Evolutionary conservation across 2,113 vertebrate species (phyloP).

Genomic region (Oncorhynchus keta): DNA sequence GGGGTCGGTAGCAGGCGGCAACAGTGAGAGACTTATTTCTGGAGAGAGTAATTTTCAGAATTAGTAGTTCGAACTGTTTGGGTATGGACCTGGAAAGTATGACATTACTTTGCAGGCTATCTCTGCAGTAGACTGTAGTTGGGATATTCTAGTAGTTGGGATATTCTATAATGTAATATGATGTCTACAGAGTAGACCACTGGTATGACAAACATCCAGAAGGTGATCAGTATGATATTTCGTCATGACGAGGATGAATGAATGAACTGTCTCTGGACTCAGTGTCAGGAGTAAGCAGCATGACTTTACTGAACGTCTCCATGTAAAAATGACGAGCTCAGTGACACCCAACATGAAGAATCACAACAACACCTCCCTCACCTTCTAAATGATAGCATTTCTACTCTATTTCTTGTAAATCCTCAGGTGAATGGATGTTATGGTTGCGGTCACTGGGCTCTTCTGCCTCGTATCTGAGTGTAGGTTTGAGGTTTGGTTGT

Average conservation of each 20-base stretch:
- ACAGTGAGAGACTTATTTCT: too few species aligned
- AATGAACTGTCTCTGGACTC: not conserved
- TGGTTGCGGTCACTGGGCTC: conserved; percentile 54
- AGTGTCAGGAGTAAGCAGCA: not conserved
- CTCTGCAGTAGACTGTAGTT: too few species aligned
- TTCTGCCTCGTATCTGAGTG: conserved; percentile 45
- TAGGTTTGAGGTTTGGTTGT: conserved; percentile 47
- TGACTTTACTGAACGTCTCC: conserved; percentile 15
- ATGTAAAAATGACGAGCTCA: conserved; percentile 3
- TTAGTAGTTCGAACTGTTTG: too few species aligned
- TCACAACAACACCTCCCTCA: not conserved
- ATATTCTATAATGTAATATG: too few species aligned
- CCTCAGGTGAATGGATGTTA: conserved; percentile 50
- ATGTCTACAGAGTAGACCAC: not conserved
- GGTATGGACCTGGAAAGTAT: too few species aligned
- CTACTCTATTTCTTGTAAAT: conserved; percentile 13
- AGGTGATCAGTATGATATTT: not conserved
- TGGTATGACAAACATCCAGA: not conserved
- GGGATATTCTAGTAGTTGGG: too few species aligned
- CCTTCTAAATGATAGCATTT: not conserved
- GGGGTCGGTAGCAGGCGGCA: too few species aligned
- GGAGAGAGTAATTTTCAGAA: too few species aligned
- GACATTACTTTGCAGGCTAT: too few species aligned
- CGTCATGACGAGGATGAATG: too few species aligned
- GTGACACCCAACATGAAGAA: not conserved